phyloP scores from a whole-genome alignment of 2,888 invertebrate species.

The Drosophila maculinotata region DNA sequence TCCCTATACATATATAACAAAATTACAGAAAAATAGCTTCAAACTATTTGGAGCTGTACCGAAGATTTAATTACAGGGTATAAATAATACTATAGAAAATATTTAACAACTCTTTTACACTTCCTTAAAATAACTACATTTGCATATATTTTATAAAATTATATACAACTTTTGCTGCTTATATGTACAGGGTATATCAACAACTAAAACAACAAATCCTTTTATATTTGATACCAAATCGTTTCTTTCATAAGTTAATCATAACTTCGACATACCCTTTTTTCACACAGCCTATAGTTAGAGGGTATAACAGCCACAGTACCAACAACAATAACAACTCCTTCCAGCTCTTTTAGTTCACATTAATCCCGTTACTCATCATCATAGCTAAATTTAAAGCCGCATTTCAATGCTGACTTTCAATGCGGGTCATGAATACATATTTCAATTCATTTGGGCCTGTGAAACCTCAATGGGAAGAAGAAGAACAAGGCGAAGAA shows the following conservation, averaged over 20 bases:
- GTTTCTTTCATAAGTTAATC: neutral
- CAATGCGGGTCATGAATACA: conserved; percentile 38
- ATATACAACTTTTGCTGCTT: neutral
- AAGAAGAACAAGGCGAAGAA: neutral
- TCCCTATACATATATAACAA: too few species aligned
- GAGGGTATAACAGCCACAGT: conserved; percentile 5
- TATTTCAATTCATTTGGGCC: conserved; percentile 26
- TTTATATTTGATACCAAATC: neutral
- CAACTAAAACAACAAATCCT: neutral
- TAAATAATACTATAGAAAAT: too few species aligned
- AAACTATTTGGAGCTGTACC: too few species aligned
- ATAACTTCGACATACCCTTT: neutral
- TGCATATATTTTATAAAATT: too few species aligned
- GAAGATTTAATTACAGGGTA: too few species aligned
- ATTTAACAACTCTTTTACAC: too few species aligned
- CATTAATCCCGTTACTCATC: conserved; percentile 31
- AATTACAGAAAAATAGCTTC: too few species aligned
- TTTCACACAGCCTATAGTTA: neutral
- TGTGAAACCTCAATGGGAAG: neutral
- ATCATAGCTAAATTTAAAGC: conserved; percentile 40
- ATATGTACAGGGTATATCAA: neutral
- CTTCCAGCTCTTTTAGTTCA: conserved; percentile 22
- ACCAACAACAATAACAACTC: conserved; percentile 9
- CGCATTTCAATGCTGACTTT: conserved; percentile 21
- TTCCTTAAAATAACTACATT: too few species aligned